Evolutionary conservation across 2,797 vertebrate genomes (phyloP).

Genomic region (Alcedo quadribrachys): DNA sequence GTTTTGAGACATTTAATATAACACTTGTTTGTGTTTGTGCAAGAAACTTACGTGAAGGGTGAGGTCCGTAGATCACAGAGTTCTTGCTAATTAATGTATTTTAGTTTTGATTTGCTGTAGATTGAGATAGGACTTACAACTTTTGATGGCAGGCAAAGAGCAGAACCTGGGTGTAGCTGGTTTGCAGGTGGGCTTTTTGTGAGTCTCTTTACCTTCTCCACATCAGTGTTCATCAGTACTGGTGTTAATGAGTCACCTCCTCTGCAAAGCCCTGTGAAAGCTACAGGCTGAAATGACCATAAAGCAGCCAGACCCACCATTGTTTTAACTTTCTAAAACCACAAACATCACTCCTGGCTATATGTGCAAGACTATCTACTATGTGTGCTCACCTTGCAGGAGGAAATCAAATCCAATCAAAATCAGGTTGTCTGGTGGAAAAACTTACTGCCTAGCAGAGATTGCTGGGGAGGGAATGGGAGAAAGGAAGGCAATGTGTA

Average conservation of each 20-base stretch:
- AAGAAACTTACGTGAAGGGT: too few relatives aligned
- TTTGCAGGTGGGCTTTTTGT: neutral
- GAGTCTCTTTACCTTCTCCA: neutral
- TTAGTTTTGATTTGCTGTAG: neutral
- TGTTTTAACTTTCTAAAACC: neutral
- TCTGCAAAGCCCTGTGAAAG: neutral
- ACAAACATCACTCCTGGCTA: neutral
- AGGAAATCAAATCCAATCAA: neutral
- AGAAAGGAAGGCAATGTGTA: neutral
- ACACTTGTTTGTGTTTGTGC: neutral
- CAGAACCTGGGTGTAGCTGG: neutral
- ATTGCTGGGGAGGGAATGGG: neutral
- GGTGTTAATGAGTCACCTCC: neutral
- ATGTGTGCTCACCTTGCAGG: neutral
- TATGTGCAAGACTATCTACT: accelerated
- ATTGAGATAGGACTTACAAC: neutral
- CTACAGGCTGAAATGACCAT: neutral
- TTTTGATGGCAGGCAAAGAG: neutral
- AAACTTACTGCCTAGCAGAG: neutral
- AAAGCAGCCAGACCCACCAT: neutral
- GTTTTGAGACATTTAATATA: neutral
- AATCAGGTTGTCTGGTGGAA: accelerated
- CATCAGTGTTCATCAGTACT: neutral
- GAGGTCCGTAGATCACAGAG: neutral
- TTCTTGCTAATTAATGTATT: neutral